Base-by-base conservation (phyloP, 2,888 invertebrate species). In the Prosapia bicincta region DNA sequence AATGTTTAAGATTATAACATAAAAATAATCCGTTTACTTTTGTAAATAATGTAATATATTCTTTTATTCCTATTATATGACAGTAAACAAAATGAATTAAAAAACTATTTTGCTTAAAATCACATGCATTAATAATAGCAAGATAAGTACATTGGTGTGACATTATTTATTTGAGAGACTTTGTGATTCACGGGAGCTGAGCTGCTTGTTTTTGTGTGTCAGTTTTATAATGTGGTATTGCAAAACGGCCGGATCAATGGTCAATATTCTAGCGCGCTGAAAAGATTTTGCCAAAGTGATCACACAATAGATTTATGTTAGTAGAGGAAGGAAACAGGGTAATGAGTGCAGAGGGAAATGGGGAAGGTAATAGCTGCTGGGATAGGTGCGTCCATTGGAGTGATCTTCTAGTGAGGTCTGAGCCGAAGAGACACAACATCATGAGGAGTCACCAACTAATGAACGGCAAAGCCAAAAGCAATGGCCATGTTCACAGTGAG, bases 351-450 rank as follows among this genome's bases (percentile, higher is more conserved):
- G 71, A 71, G 25, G 71, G 43, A 24, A 71, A 71, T 43, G 71
- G 71, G 24, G 25, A 28, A 9, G 54, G 74, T 15, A 26, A 28
- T 65, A 69, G 74, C 10, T 74, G 74, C 66, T 74, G 74, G 74
- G 74, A 74, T 69, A 74, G 74, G 69, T 74, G 74, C 24, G 74
- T 74, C 28, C 74, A 74, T 20, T 74, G 74, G 74, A 28, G 74
- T 65, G 74, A 74, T 69, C 69, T 69, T 20, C 54, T 74, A 30
- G 26, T 43, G 0, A 20, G 74, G 26, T 15, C 43, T 7, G 74
- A 74, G 20, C 74, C 69, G 74, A 74, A 74, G 20, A 69, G 69
- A 38, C 66, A 72, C 24, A 13, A 54, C 0, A 73, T 67, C 43
- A 74, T 74, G 74, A 7, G 74, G 24, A 54, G 74, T 65, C 43